phyloP scores from a whole-genome alignment of 2,113 vertebrate genomes.

The human region DNA sequence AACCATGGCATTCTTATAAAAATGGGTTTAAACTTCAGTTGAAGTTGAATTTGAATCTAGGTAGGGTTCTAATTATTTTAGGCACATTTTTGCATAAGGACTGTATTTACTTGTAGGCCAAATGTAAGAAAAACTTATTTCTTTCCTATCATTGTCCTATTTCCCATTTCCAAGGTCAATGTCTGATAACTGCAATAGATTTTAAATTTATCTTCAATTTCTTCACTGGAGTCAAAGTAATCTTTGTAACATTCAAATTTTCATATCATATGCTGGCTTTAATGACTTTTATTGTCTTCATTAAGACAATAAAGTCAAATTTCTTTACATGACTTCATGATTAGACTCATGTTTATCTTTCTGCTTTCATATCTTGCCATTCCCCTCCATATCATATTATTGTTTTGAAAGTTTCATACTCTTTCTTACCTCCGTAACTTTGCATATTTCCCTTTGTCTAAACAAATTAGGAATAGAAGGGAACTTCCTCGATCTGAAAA shows the following conservation, averaged over 20 bases:
- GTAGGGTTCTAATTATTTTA: not conserved
- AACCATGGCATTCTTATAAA: slow-evolving; percentile 1
- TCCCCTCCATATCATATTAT: not conserved
- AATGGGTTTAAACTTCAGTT: not conserved
- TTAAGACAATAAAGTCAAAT: not conserved
- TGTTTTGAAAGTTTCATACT: not conserved
- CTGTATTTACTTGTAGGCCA: not conserved
- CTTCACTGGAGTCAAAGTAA: not conserved
- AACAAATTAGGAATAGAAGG: not conserved
- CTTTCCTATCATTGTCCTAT: not conserved
- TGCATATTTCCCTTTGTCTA: not conserved
- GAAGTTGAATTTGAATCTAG: not conserved
- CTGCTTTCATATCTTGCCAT: not conserved
- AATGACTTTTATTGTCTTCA: not conserved
- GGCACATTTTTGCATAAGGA: not conserved
- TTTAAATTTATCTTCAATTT: slow-evolving; percentile 40
- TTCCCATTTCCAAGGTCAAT: not conserved
- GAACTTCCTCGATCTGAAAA: slow-evolving; percentile 3
- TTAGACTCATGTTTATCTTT: not conserved
- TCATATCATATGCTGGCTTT: not conserved
- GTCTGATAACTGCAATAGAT: not conserved
- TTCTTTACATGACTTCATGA: not conserved
- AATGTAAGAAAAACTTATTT: slow-evolving; percentile 36
- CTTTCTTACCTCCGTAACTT: not conserved
- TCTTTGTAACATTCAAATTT: slow-evolving; percentile 29